phyloP scores from a whole-genome alignment of 2,113 vertebrate species.

The chimpanzee (Pan troglodytes) region NHGRI_mPanTro3-v2.1_pri NC_072417.2:69517501-69518000 shows the following conservation, averaged over 20 bases:
- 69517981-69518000: neutral
- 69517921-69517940: neutral
- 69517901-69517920: neutral
- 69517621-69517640: neutral
- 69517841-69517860: neutral
- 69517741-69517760: neutral
- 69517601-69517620: neutral
- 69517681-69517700: neutral
- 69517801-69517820: neutral
- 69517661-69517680: neutral
- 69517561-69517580: neutral
- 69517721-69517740: neutral
- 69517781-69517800: neutral
- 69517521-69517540: neutral
- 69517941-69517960: neutral
- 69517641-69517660: neutral
- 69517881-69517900: neutral
- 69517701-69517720: neutral
- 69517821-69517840: neutral
- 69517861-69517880: neutral
- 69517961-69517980: neutral
- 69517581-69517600: neutral
- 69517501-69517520: conserved; percentile 8
- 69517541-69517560: neutral
- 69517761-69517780: neutral